Conservation (phyloP, 1,140 invertebrate genomes). For the Heliconius hewitsoni region DNA sequence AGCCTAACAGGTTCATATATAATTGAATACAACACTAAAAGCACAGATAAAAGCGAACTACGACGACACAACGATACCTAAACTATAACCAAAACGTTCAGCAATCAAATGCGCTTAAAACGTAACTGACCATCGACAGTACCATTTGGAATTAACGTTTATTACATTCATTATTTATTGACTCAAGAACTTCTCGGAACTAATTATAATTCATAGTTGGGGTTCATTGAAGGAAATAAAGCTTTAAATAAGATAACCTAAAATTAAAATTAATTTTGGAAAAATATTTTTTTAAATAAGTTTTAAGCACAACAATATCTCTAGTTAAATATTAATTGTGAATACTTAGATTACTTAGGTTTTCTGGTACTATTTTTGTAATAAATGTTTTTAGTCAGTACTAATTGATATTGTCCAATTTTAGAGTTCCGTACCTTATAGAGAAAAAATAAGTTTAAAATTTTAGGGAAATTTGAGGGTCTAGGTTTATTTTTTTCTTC, state of each 20-base stretch:
- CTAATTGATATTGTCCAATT: too few relatives aligned
- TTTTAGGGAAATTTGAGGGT: too few relatives aligned
- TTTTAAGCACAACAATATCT: too few relatives aligned
- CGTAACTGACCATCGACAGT: not conserved
- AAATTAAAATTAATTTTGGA: not conserved
- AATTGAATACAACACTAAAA: not conserved
- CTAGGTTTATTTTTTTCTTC: too few relatives aligned
- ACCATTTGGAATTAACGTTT: not conserved
- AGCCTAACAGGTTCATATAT: not conserved
- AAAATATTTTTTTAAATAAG: too few relatives aligned
- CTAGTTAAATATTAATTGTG: too few relatives aligned
- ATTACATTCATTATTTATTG: slow-evolving; percentile 9
- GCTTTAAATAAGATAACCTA: not conserved
- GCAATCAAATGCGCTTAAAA: not conserved
- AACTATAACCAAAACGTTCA: not conserved
- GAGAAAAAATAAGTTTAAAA: too few relatives aligned
- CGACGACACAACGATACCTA: not conserved
- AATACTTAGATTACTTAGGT: too few relatives aligned
- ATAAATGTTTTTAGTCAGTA: too few relatives aligned
- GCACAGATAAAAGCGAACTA: not conserved
- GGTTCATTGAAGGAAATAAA: slow-evolving; percentile 3
- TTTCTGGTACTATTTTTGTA: too few relatives aligned
- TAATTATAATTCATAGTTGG: slow-evolving; percentile 3
- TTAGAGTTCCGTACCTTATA: too few relatives aligned
- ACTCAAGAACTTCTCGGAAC: slow-evolving; percentile 13